Evolutionary conservation across 2,888 invertebrate species (phyloP).

Genomic region (Yponomeuta malinellus): DNA sequence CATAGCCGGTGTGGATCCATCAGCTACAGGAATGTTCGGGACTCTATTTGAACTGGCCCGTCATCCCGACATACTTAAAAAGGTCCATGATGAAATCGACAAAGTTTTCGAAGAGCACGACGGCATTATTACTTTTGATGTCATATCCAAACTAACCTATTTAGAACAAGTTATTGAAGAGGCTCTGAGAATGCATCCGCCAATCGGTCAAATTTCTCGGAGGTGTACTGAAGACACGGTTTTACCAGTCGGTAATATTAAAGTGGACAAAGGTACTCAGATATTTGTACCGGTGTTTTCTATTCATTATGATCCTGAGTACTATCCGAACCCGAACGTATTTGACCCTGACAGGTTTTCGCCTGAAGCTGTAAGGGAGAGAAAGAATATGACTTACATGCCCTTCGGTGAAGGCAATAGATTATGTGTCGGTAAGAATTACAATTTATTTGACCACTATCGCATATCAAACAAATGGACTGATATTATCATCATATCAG

Average conservation of each 20-base stretch:
- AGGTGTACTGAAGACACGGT: constrained; percentile 37
- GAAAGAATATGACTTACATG: constrained; percentile 41
- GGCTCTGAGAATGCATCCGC: constrained; percentile 41
- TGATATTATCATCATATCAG: not conserved
- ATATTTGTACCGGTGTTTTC: constrained; percentile 44
- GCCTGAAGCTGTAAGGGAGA: constrained; percentile 31
- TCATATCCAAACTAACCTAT: constrained; percentile 39
- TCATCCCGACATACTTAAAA: constrained; percentile 40
- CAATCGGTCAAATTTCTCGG: constrained; percentile 39
- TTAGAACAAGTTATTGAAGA: constrained; percentile 45
- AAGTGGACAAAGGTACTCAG: constrained; percentile 41
- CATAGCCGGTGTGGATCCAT: constrained; percentile 54
- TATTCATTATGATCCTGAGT: constrained; percentile 54
- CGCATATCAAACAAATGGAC: not conserved
- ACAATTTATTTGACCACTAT: no score
- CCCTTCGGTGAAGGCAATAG: constrained; percentile 65
- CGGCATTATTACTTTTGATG: constrained; percentile 38
- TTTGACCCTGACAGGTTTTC: constrained; percentile 59
- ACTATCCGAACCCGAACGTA: constrained; percentile 54
- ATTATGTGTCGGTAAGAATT: constrained; percentile 51
- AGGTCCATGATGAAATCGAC: constrained; percentile 49
- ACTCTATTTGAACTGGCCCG: constrained; percentile 44
- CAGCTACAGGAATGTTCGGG: constrained; percentile 42
- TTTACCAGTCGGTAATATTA: constrained; percentile 47
- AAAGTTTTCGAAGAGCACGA: constrained; percentile 30